Percentiles rank a stretch among this genome's conserved stretches.
These are phyloP conservation scores for Plestiodon gilberti DNA, from an alignment of 2,113 vertebrate genomes.

Conservation along the genomic window DNA sequence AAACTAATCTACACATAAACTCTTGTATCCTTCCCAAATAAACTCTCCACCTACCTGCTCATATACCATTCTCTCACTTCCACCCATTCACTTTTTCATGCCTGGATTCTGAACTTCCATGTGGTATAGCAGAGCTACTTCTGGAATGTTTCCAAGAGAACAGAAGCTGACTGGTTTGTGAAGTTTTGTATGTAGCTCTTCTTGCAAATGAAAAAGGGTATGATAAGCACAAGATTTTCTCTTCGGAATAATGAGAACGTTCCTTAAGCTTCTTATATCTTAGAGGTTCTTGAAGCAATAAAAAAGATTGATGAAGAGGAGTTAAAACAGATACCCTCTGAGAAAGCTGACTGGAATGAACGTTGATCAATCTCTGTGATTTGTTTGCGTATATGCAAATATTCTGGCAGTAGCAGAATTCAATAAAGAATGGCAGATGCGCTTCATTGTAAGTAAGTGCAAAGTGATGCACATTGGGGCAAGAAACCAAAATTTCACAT, in stretches of 20 bases:
- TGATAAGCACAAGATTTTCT: not conserved
- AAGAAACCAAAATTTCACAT: too few species aligned
- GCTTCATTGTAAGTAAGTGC: too few species aligned
- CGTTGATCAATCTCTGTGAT: not conserved
- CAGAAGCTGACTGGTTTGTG: not conserved
- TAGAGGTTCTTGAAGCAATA: not conserved
- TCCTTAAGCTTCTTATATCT: not conserved
- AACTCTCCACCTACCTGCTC: too few species aligned
- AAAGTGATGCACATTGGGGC: too few species aligned
- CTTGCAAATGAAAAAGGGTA: not conserved
- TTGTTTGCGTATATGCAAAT: not conserved
- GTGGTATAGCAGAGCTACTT: not conserved
- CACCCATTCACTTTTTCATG: too few species aligned
- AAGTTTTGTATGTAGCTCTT: not conserved
- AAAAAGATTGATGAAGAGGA: not conserved
- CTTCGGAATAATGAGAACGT: not conserved
- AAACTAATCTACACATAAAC: not conserved
- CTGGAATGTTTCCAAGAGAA: not conserved
- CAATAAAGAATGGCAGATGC: too few species aligned
- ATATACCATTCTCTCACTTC: too few species aligned
- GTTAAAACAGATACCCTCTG: not conserved
- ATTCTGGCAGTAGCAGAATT: too few species aligned
- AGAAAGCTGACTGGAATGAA: not conserved
- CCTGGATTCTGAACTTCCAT: not conserved
- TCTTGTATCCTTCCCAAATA: not conserved